Evolutionary conservation across 2,113 vertebrate species (phyloP).

Genomic region (Platanista minor): DNA sequence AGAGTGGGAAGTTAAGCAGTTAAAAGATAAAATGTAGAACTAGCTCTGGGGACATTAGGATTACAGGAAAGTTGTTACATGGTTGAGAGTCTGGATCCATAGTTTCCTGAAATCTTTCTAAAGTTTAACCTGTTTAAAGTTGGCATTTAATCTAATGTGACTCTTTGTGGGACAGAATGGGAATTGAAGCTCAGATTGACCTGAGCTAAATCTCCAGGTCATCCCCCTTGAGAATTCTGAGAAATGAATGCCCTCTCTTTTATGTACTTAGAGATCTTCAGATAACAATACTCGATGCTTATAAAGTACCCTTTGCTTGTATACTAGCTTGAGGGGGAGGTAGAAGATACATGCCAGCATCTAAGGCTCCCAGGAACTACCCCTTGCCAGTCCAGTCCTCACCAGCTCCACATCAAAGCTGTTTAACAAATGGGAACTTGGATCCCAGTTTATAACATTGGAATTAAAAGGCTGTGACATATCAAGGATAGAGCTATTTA

Average conservation of each 20-base stretch:
- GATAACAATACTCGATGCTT: neutral
- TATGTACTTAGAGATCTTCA: neutral
- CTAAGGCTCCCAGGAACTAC: constrained; percentile 14
- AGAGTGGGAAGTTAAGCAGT: neutral
- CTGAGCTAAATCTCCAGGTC: neutral
- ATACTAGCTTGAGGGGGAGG: neutral
- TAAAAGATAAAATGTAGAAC: neutral
- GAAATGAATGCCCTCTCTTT: constrained; percentile 6
- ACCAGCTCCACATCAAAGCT: constrained; percentile 65
- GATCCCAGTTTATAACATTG: constrained; percentile 37
- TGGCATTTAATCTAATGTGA: neutral
- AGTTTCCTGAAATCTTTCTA: constrained; percentile 15
- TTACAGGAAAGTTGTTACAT: neutral
- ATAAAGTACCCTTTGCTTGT: neutral
- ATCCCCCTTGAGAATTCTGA: constrained; percentile 16
- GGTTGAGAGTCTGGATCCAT: neutral
- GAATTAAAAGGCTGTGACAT: constrained; percentile 50
- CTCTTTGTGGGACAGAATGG: neutral
- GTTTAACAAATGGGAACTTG: constrained; percentile 58
- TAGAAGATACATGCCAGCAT: neutral
- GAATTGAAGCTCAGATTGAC: neutral
- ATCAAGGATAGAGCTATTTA: constrained; percentile 40
- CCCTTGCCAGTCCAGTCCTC: constrained; percentile 34
- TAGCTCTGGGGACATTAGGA: neutral
- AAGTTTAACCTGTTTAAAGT: neutral